Evolutionary conservation across 2,888 invertebrate genomes (phyloP), one percentile per base, ranked within the genome.

Genomic region (Machimus rusticus): DNA sequence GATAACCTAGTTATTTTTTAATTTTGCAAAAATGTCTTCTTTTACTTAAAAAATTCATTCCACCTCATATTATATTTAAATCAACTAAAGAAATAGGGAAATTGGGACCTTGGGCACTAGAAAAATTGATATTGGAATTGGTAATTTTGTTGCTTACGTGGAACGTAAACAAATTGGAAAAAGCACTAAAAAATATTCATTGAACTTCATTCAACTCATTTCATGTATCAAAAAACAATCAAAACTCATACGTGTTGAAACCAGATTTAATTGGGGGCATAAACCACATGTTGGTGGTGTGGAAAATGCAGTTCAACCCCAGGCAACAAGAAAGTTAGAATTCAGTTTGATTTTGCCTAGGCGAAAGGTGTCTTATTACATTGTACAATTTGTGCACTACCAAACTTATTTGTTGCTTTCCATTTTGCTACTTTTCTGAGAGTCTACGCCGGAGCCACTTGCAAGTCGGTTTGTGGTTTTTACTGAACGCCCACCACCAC

Each of bases 401-500:
- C 31, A 4, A 51, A 79, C 28, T 51, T 79, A 79, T 46, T 79
- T 79, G 79, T n/a, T 46, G 51, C 79, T 79, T 46, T 12, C 28
- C 43, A 79, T 12, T 79, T 79, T 79, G 46, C 51, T 31, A 79
- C 79, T 79, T 79, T 51, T 51, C 79, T 14, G 55, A 31, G n/a
- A 28, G 28, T 46, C n/a, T 28, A 14, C 51, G 51, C 31, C 16
- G 14, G 51, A 19, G n/a, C 46, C 51, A 31, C 79, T 79, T 79
- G 79, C 79, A 19, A 51, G 66, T 74, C 39, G 39, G 84, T 57
- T 82, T 37, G 84, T 74, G 84, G 84, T 77, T 76, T 79, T 79
- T 79, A 51, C 46, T 46, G 28, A 51, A 8, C 79, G 46, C 79
- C 28, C 51, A 46, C 79, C 74, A 74, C 79, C 84, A 87, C 79